Percentiles rank a stretch among this genome's conserved stretches.
These are phyloP conservation scores for Telmatherina bonti DNA, from an alignment of 2,797 vertebrate genomes.

Conservation along the genomic window DNA sequence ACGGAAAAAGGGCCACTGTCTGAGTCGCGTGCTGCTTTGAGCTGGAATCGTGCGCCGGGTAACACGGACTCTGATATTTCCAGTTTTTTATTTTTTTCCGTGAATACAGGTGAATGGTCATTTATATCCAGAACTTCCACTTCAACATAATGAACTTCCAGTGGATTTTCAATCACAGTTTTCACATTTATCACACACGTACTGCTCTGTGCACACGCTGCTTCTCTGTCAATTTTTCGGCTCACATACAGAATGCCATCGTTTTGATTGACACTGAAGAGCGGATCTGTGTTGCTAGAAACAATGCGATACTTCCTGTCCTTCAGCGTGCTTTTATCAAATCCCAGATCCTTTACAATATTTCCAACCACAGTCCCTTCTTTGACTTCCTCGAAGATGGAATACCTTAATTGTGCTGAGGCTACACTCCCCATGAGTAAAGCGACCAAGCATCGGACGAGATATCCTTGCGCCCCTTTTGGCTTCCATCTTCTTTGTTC, in stretches of 20 bases:
- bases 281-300: constrained; percentile 54
- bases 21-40: constrained; percentile 62
- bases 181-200: constrained; percentile 76
- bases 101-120: constrained; percentile 67
- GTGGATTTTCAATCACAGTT: constrained; percentile 71
- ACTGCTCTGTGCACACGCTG: constrained; percentile 68
- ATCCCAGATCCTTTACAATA: constrained; percentile 78
- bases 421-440: constrained; percentile 38
- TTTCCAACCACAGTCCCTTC: constrained; percentile 80
- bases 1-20: constrained; percentile 68
- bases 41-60: constrained; percentile 55
- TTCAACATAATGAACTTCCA: constrained; percentile 67
- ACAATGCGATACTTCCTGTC: constrained; percentile 78
- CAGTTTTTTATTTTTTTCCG: constrained; percentile 34
- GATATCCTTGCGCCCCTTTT: not conserved
- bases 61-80: constrained; percentile 65
- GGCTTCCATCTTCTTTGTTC: too few relatives aligned
- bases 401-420: constrained; percentile 74
- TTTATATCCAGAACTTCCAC: constrained; percentile 73
- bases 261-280: constrained; percentile 80
- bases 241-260: constrained; percentile 81
- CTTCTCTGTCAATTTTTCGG: constrained; percentile 79
- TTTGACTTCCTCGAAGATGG: constrained; percentile 74
- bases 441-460: constrained; percentile 14
- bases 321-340: constrained; percentile 66